Percentiles rank a stretch among this genome's conserved stretches.
Conservation (phyloP, 2,113 vertebrate species). For the Tupaia chinensis region DNA sequence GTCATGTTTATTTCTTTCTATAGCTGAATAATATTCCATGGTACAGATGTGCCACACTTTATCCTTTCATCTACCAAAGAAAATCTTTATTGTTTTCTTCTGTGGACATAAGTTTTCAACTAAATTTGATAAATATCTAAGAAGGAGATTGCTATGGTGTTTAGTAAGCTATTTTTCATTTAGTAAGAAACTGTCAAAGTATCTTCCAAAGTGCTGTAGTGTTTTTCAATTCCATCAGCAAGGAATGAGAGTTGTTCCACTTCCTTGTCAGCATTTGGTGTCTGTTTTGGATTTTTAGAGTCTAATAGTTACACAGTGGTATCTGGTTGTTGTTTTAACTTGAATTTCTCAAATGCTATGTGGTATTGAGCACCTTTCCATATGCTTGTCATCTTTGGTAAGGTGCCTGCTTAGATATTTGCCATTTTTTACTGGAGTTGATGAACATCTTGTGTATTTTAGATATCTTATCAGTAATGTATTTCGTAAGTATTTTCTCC, state of each 20-base stretch:
- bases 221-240: not conserved
- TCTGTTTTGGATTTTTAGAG: not conserved
- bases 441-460: not conserved
- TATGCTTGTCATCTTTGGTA: not conserved
- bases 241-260: not conserved
- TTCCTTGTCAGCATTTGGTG: not conserved
- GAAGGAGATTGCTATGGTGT: not conserved
- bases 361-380: not conserved
- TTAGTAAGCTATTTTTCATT: not conserved
- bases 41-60: not conserved
- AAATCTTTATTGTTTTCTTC: not conserved
- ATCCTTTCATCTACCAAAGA: not conserved
- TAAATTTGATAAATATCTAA: not conserved
- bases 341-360: not conserved
- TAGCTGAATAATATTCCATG: not conserved
- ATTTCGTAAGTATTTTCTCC: not conserved
- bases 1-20: not conserved
- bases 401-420: not conserved
- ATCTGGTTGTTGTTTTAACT: not conserved
- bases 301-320: not conserved
- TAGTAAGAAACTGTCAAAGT: not conserved
- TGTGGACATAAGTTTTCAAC: not conserved
- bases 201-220: not conserved
- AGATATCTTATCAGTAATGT: not conserved
- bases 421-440: not conserved